Evolutionary conservation across 2,113 vertebrate species (phyloP), one percentile per base, ranked within the genome.

Genomic region (Glaucidium brasilianum): DNA sequence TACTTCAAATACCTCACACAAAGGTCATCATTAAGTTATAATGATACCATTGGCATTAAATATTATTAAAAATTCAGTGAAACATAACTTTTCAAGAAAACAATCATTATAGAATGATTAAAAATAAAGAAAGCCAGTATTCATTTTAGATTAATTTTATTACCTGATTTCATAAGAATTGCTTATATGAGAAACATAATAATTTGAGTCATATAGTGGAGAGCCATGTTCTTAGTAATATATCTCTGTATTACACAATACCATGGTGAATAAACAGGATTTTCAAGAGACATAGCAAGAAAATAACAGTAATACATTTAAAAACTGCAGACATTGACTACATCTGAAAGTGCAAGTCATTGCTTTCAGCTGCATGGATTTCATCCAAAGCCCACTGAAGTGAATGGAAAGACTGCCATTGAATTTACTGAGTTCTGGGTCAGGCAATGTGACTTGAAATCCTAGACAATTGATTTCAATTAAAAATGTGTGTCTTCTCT

Each of bases 391-490:
- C 39, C 26, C 43, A 67, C 37, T 81, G 64, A 9, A 83, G 39
- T 71, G 75, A 83, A 84, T 64, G 64, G 69, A 82, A 95, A 78
- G 58, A 49, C 47, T 91, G 22, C 16, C 85, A 74, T 77, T 90
- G 82, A 83, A 72, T 91, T 95, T 49, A 34, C 64, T 45, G 56
- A 39, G 30, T 75, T 78, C 64, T 78, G 79, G 55, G 60, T 84
- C 93, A 78, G 52, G 52, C 41, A 52, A 12, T 75, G 60, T 56
- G 49, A 10, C 52, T 94, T 1, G 7, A 95, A 92, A 86, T 80
- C 64, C 43, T 88, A 89, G 64, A 59, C 34, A 30, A 91, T 20
- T 86, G 83, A 89, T 92, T 97, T 92, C 5, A 87, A 78, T 88
- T 75, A 78, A 92, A 94, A 95, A 87, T 78, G 2, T 56, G n/a